Conservation (phyloP, 2,797 vertebrate species). For the Takifugu rubripes region DNA sequence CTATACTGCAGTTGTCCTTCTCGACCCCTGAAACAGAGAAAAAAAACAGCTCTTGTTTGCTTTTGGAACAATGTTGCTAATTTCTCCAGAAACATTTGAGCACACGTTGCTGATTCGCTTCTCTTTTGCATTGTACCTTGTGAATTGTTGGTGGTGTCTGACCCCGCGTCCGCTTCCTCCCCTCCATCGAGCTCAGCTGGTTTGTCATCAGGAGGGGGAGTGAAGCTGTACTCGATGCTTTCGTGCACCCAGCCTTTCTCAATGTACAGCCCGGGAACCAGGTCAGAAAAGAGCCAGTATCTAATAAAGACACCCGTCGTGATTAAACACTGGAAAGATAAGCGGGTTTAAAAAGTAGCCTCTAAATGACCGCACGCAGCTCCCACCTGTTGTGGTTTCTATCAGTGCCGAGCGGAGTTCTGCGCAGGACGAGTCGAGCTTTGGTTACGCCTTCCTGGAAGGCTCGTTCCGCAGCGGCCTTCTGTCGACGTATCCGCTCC, state of each 20-base stretch:
- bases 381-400: constrained; percentile 92
- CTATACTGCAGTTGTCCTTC: constrained; percentile 78
- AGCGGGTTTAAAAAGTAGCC: not conserved
- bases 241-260: constrained; percentile 98
- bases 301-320: constrained; percentile 58
- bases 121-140: constrained; percentile 30
- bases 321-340: not conserved
- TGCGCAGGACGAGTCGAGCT: constrained; percentile 87
- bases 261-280: constrained; percentile 92
- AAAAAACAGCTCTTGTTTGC: not conserved
- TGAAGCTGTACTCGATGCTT: constrained; percentile 89
- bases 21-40: constrained; percentile 64
- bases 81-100: not conserved
- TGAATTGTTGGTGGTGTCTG: constrained; percentile 27
- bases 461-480: constrained; percentile 84
- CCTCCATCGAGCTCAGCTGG: constrained; percentile 59
- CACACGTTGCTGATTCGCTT: not conserved
- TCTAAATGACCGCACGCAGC: not conserved
- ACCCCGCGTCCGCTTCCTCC: constrained; percentile 60
- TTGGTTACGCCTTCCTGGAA: constrained; percentile 94
- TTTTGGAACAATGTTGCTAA: not conserved
- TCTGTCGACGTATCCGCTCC: constrained; percentile 86
- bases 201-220: constrained; percentile 75
- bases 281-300: constrained; percentile 97
- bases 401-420: constrained; percentile 90